Conservation (phyloP, 2,113 vertebrate species). For the Suncus etruscus region DNA sequence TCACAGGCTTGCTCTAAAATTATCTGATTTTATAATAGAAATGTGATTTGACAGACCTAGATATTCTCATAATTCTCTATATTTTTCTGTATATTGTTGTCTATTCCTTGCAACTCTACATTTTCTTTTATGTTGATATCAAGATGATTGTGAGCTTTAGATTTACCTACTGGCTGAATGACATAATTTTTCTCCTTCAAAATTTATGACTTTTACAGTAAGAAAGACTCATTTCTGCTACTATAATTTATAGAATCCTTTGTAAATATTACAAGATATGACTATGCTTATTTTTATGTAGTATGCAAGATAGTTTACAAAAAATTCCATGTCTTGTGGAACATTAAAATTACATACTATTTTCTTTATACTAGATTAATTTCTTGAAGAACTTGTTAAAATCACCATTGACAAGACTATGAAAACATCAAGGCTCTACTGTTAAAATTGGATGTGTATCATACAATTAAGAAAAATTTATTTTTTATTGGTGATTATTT, state of each 20-base stretch:
- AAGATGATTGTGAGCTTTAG: not conserved
- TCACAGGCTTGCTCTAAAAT: no score
- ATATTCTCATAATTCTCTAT: no score
- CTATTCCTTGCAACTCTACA: not conserved
- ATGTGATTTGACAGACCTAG: no score
- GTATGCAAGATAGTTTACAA: no score
- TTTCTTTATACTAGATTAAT: no score
- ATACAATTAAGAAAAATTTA: not conserved
- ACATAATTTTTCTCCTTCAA: not conserved
- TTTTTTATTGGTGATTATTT: not conserved
- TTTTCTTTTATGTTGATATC: not conserved
- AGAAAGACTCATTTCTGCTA: not conserved
- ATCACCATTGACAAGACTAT: no score
- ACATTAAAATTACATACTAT: no score
- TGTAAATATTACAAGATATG: not conserved
- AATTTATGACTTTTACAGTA: not conserved
- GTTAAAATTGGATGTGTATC: not conserved
- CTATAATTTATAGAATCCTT: not conserved
- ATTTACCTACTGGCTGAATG: not conserved
- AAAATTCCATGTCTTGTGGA: no score
- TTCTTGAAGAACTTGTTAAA: no score
- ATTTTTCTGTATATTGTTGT: no score
- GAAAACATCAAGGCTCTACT: not conserved
- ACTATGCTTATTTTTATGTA: no score
- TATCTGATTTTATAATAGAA: no score